Evolutionary conservation across 2,797 vertebrate genomes (phyloP), one percentile per base, ranked within the genome.

Genomic region (Myiotriccus ornatus): DNA sequence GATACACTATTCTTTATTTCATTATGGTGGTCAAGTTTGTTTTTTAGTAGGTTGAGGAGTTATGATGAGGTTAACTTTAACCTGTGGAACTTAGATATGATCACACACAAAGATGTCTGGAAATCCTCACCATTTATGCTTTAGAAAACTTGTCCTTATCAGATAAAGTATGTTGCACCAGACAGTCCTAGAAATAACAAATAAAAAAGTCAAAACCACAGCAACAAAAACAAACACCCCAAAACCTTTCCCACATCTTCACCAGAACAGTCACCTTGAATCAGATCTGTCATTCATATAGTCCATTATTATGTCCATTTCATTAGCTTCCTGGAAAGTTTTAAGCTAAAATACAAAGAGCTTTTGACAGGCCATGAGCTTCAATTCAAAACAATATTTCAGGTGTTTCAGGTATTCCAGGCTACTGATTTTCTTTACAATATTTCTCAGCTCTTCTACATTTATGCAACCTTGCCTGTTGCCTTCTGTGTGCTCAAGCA

Each of bases 211-310:
- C 18, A 44, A 62, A 89, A 56, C 14, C 44, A 12, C 23, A 65
- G 19, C 21, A 82, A 23, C 9, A 49, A 64, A 27, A 70, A 21
- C 27, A 64, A 56, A n/a, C 16, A 9, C 4, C 0, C 0, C 11
- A 9, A 67, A 62, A 35, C 3, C 7, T 64, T 60, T 74, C n/a
- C 27, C 13, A 43, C 39, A 81, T 19, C 14, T 67, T 75, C n/a
- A 64, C 12, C 15, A 57, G 15, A 65, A 43, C 13, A 73, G 2
- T 28, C 23, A 34, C n/a, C 7, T 8, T 35, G 24, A 77, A 46
- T 43, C 20, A 50, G 9, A n/a, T 39, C 30, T 24, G 3, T n/a
- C 2, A 3, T 49, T 44, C 28, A 8, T 25, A 34, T 2, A 46
- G 27, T 28, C 20, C 27, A 46, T 11, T 60, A 37, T 23, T 23